Evolutionary conservation across 2,113 vertebrate species (phyloP).

Genomic region (Elephantulus edwardii): DNA sequence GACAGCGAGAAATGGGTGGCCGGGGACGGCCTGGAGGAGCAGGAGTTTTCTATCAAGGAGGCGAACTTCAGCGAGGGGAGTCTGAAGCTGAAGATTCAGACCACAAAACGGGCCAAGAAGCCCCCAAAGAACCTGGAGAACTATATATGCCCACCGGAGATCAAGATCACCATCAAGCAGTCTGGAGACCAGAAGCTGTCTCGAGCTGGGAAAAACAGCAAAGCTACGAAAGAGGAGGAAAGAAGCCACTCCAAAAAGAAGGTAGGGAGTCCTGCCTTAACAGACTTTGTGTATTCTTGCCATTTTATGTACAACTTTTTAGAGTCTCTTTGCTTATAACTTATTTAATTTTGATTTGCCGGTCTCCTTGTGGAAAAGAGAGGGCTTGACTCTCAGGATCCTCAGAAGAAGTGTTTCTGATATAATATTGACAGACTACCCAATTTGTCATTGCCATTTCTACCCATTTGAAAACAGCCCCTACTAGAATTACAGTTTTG

Average conservation of each 20-base stretch:
- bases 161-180: slow-evolving; percentile 98
- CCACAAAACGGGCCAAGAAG: slow-evolving; percentile 98
- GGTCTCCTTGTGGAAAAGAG: neutral
- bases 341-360: neutral
- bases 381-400: neutral
- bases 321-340: neutral
- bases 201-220: slow-evolving; percentile 88
- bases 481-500: neutral
- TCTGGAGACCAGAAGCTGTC: slow-evolving; percentile 90
- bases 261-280: slow-evolving; percentile 82
- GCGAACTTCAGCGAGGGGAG: slow-evolving; percentile 98
- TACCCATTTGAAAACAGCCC: neutral
- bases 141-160: slow-evolving; percentile 98
- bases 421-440: neutral
- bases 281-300: fast-evolving
- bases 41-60: slow-evolving; percentile 99
- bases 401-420: neutral
- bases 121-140: slow-evolving; percentile 99
- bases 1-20: slow-evolving; percentile 93
- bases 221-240: slow-evolving; percentile 92
- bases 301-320: neutral
- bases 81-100: slow-evolving; percentile 99
- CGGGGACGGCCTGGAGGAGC: slow-evolving; percentile 94
- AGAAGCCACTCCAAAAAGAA: slow-evolving; percentile 94
- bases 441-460: neutral